Evolutionary conservation across 2,888 invertebrate genomes (phyloP), one percentile per base, ranked within the genome.

Genomic region (Elmis aenea): DNA sequence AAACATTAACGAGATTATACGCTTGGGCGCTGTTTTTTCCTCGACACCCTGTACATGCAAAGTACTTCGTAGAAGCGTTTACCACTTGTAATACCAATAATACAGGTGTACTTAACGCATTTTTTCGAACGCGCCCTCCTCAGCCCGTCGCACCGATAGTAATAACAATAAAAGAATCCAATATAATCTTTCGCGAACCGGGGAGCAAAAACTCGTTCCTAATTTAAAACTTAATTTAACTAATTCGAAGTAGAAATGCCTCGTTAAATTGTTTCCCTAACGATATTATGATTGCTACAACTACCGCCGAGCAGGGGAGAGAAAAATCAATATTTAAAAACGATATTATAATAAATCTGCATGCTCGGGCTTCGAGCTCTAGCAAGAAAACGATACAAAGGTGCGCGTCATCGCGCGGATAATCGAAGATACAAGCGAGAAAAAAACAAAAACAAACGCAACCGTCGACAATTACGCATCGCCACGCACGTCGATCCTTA

Each of bases 201-300:
- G 42, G 35, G 38, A 38, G 33, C 36, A 34, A 33, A 42, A 38
- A 30, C 41, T 22, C 16, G 33, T 28, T 36, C 38, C 36, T 38
- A 40, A 34, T 45, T 44, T 42, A 42, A 42, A 48, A 42, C 50
- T 52, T 50, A 52, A 50, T 51, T 51, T 51, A 48, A 51, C 51
- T 48, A 51, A 51, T 48, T 51, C 45, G 39, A 40, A n/a, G 41
- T 39, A 32, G 44, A 39, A 42, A 42, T 43, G 50, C 45, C n/a
- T 46, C 46, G 48, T 50, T 50, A 46, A 46, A 50, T 48, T 45
- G 50, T 45, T 48, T 47, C 48, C 50, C 39, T 50, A 50, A 50
- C 48, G 50, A 46, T 44, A 41, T 44, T 50, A 50, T 50, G 50
- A 50, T 50, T 46, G 44, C 43, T n/a, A n/a, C n/a, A n/a, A n/a